Evolutionary conservation across 2,888 invertebrate species (phyloP).

Genomic region (Furcula furcula): DNA sequence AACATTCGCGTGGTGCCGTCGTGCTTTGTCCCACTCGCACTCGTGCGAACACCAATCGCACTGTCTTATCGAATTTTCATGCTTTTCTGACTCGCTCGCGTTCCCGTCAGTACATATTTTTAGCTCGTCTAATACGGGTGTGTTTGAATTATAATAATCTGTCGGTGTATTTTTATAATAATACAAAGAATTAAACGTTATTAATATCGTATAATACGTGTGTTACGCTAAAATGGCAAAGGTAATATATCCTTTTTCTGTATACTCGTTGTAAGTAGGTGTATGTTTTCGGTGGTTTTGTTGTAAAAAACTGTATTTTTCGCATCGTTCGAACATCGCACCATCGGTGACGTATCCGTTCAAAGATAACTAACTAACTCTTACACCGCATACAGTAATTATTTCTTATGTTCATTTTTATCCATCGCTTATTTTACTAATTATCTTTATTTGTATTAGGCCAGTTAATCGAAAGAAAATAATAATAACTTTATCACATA

Average conservation of each 20-base stretch:
- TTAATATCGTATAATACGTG: slow-evolving; percentile 28
- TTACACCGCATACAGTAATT: slow-evolving; percentile 1
- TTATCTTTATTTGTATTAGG: background rate
- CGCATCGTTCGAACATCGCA: slow-evolving; percentile 14
- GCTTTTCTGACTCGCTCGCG: slow-evolving; percentile 28
- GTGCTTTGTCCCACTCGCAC: slow-evolving; percentile 41
- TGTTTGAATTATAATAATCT: slow-evolving; percentile 29
- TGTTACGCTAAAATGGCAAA: slow-evolving; percentile 58
- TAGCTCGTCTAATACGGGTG: slow-evolving; percentile 53
- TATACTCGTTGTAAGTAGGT: slow-evolving; percentile 5
- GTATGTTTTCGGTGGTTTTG: slow-evolving; percentile 13
- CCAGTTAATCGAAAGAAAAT: background rate
- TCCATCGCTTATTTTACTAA: background rate
- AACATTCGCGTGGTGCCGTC: slow-evolving; percentile 28
- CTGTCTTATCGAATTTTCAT: slow-evolving; percentile 69
- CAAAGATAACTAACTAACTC: slow-evolving; percentile 24
- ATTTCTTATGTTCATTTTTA: slow-evolving; percentile 3
- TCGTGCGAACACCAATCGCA: slow-evolving; percentile 27
- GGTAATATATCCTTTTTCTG: slow-evolving; percentile 47
- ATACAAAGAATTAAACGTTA: slow-evolving; percentile 44
- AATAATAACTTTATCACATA: too few species aligned
- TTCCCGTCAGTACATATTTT: slow-evolving; percentile 65
- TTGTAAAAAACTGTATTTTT: slow-evolving; percentile 14
- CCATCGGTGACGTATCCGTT: slow-evolving; percentile 28
- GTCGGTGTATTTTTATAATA: slow-evolving; percentile 56